Percentiles rank a stretch among this genome's conserved stretches.
Evolutionary conservation across 2,888 invertebrate species (phyloP).

Genomic region (Gonocerus acuteangulatus): DNA sequence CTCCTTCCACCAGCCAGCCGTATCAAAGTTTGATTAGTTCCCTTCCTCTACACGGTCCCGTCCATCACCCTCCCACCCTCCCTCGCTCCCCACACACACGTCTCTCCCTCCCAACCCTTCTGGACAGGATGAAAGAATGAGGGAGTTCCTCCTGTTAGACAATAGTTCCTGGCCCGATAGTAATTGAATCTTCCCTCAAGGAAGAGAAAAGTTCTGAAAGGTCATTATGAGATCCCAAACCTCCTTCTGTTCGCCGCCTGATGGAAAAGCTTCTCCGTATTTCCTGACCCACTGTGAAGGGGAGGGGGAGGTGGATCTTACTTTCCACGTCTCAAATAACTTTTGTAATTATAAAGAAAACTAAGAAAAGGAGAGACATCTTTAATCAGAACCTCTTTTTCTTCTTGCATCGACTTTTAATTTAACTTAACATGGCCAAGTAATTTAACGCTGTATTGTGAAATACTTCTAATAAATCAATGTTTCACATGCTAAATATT

Average conservation of each 20-base stretch:
- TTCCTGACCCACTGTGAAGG: conserved; percentile 13
- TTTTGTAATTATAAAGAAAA: conserved; percentile 9
- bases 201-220: conserved; percentile 21
- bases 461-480: no score
- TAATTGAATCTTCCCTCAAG: conserved; percentile 20
- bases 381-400: no score
- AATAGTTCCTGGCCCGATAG: conserved; percentile 22
- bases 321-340: not conserved
- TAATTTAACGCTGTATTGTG: no score
- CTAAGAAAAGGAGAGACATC: not conserved
- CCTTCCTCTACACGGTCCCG: not conserved
- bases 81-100: not conserved
- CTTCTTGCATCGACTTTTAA: no score
- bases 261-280: conserved; percentile 11
- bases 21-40: conserved; percentile 20
- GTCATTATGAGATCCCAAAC: conserved; percentile 20
- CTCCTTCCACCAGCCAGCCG: not conserved
- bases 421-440: no score
- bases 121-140: not conserved
- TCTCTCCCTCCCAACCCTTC: not conserved
- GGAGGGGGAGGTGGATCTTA: no score
- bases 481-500: no score
- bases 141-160: conserved; percentile 13
- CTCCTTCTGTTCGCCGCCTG: not conserved
- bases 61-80: not conserved